Evolutionary conservation across 2,113 vertebrate genomes (phyloP), one percentile per base, ranked within the genome.

Genomic region (Ochotona curzoniae): DNA sequence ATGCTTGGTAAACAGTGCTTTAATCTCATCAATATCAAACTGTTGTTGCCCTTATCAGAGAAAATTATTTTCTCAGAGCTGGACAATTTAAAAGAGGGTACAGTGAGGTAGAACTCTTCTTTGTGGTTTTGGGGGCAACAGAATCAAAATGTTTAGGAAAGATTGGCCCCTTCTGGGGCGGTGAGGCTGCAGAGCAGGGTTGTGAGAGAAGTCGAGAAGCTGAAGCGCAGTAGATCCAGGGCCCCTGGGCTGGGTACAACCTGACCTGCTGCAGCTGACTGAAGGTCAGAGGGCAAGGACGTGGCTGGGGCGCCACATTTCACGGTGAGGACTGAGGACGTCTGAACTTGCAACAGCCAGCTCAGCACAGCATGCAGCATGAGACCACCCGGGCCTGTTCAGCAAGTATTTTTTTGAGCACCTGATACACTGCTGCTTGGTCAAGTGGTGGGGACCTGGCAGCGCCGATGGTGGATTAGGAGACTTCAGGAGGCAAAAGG

Each of bases 11-110:
- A 89, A 49, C 4, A 71, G 85, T 47, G 78, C 35, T 57, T 60
- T 63, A 57, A 57, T 64, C 70, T 93, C 81, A 90, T 74, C 35
- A 30, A 2, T 71, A 83, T 38, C 10, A 70, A 89, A 87, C 15
- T 47, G 21, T 71, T n/a, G 47, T 2, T 57, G 25, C 11, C 47
- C 44, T 82, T 84, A 79, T 9, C 23, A 26, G 49, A 63, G n/a
- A 73, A 75, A 88, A 44, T 30, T 25, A 67, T 28, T 18, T 80
- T 87, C 87, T 86, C 73, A 49, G 70, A 79, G 73, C 67, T 90
- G 66, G 60, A 26, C 17, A 61, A 63, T 47, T 79, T 83, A 54
- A 78, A 90, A 60, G 26, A 60, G 71, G 70, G 38, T 7, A 30
- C 20, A 11, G 60, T 25, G 63, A 64, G 81, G 18, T 17, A 61